phyloP scores from a whole-genome alignment of 2,888 invertebrate species.

The Drosophila yooni region DNA sequence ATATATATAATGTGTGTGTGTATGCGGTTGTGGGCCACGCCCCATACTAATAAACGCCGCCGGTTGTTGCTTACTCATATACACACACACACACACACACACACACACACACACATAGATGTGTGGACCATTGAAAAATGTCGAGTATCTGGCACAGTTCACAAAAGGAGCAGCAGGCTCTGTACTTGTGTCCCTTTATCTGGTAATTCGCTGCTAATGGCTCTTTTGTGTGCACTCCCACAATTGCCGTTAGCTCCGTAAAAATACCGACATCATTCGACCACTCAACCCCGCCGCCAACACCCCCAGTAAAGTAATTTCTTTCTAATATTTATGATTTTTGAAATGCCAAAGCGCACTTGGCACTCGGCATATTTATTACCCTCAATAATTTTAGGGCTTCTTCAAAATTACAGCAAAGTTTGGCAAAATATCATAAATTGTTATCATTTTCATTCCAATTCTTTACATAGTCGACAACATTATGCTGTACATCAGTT shows the following conservation, averaged over 20 bases:
- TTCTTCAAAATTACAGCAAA: constrained; percentile 5
- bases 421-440: constrained; percentile 6
- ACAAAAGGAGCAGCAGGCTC: constrained; percentile 44
- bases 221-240: constrained; percentile 74
- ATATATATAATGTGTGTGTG: constrained; percentile 47
- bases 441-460: neutral
- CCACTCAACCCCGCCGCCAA: constrained; percentile 8
- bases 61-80: constrained; percentile 55
- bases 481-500: neutral
- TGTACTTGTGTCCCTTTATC: constrained; percentile 56
- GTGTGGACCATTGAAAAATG: constrained; percentile 69
- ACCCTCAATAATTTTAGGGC: constrained; percentile 31
- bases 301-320: constrained; percentile 53
- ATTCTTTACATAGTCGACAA: neutral
- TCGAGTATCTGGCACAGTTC: constrained; percentile 66
- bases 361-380: constrained; percentile 47
- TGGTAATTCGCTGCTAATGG: constrained; percentile 76
- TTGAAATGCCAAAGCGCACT: constrained; percentile 63
- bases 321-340: constrained; percentile 75
- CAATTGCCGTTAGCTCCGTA: constrained; percentile 62
- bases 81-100: too few relatives aligned
- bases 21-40: constrained; percentile 44
- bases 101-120: constrained; percentile 11
- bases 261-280: constrained; percentile 56
- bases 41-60: constrained; percentile 64